phyloP scores from a whole-genome alignment of 2,888 invertebrate genomes.

The Tiliacea citrago region DNA sequence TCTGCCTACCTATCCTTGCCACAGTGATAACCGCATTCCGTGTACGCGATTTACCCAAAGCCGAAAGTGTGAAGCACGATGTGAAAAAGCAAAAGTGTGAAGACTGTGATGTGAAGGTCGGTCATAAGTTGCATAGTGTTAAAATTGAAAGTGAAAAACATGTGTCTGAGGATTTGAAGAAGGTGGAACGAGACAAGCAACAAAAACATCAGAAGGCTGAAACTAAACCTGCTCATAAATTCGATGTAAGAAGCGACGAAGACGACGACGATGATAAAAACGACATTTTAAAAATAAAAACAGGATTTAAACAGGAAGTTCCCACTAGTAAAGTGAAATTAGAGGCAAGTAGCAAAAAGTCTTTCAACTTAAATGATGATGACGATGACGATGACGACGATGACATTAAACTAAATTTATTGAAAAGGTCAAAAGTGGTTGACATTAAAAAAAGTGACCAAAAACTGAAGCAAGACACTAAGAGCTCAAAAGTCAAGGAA shows the following conservation, averaged over 20 bases:
- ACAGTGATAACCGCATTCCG: slow-evolving; percentile 90
- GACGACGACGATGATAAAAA: slow-evolving; percentile 71
- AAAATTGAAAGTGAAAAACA: slow-evolving; percentile 83
- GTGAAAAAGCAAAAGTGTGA: slow-evolving; percentile 81
- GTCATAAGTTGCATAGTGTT: slow-evolving; percentile 79
- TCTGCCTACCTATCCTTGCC: slow-evolving; percentile 86
- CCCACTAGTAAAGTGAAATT: slow-evolving; percentile 60
- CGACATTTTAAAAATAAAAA: slow-evolving; percentile 65
- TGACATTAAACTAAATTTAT: slow-evolving; percentile 42
- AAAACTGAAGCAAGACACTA: slow-evolving; percentile 46
- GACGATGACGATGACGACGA: slow-evolving; percentile 64
- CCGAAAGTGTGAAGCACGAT: slow-evolving; percentile 74
- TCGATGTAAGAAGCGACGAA: slow-evolving; percentile 74
- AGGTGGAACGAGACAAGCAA: slow-evolving; percentile 78
- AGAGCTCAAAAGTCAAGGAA: slow-evolving; percentile 42
- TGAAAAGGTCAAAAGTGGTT: slow-evolving; percentile 37
- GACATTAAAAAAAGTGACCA: slow-evolving; percentile 48
- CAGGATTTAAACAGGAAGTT: slow-evolving; percentile 68
- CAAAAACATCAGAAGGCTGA: slow-evolving; percentile 73
- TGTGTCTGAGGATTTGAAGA: slow-evolving; percentile 78
- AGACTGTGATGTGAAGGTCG: slow-evolving; percentile 84
- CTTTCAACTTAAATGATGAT: slow-evolving; percentile 54
- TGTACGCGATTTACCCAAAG: slow-evolving; percentile 86
- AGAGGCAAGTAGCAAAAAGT: slow-evolving; percentile 58
- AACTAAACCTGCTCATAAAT: slow-evolving; percentile 70